Evolutionary conservation across 2,888 invertebrate species (phyloP).

Genomic region (Venustoraphidia nigricollis): DNA sequence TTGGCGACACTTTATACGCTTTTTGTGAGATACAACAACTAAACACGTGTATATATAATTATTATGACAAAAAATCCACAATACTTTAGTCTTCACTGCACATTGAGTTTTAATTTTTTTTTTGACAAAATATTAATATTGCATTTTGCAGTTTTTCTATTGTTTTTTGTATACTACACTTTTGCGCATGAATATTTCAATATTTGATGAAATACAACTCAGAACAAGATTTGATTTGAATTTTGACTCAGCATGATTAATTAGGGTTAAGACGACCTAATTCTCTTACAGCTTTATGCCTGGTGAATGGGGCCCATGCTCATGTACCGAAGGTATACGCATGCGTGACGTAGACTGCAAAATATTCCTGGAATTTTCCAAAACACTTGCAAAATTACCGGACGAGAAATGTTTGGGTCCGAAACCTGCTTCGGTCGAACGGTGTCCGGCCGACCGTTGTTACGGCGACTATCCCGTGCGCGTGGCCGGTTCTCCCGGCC

Average conservation of each 20-base stretch:
- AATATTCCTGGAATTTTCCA: slow-evolving; percentile 83
- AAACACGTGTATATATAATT: neutral
- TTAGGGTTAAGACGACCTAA: slow-evolving; percentile 4
- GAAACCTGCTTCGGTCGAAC: slow-evolving; percentile 66
- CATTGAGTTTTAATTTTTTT: neutral
- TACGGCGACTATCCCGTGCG: slow-evolving; percentile 26
- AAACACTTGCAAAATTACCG: slow-evolving; percentile 74
- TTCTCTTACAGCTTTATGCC: slow-evolving; percentile 62
- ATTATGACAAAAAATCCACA: neutral
- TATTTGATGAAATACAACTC: slow-evolving; percentile 6
- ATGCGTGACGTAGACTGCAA: slow-evolving; percentile 84
- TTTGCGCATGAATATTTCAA: slow-evolving; percentile 3
- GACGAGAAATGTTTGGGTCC: slow-evolving; percentile 77
- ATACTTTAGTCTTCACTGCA: too few relatives aligned
- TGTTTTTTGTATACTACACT: slow-evolving; percentile 6
- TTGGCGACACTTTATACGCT: too few relatives aligned
- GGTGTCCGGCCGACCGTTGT: slow-evolving; percentile 68
- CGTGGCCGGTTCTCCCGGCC: slow-evolving; percentile 49
- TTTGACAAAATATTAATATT: slow-evolving; percentile 17
- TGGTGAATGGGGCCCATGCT: slow-evolving; percentile 86
- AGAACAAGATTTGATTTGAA: neutral
- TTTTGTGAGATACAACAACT: too few relatives aligned
- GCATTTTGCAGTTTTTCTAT: slow-evolving; percentile 7
- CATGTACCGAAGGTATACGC: slow-evolving; percentile 81
- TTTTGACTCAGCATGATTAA: slow-evolving; percentile 7